Evolutionary conservation across 2,797 vertebrate species (phyloP), one percentile per base, ranked within the genome.

Genomic region (Myripristis jacobus): DNA sequence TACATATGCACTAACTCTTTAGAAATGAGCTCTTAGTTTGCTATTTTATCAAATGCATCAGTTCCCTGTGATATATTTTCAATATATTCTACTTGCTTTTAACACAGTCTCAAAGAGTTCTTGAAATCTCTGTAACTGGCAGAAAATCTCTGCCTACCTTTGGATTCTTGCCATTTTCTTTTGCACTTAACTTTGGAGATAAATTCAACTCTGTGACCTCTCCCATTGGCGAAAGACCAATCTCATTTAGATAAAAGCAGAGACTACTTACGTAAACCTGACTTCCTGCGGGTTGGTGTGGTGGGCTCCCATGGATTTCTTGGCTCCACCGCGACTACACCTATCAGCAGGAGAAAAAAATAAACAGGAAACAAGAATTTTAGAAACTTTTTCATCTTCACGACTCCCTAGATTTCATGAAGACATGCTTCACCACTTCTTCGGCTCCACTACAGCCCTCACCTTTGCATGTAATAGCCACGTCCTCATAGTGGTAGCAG

Each of bases 401-500:
- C 61, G 55, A 36, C 44, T 13, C 9, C 19, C 38, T 46, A 18
- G 8, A 2, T 47, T 46, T 48, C 13, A 50, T 36, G 44, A 48
- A 50, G 52, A 48, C 27, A 59, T 50, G 38, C 34, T 38, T 38
- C 21, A n/a, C 13, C 31, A 58, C 15, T 12, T 25, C 19, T 11
- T 19, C 31, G 25, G n/a, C 18, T 18, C 34, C 24, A 2, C 18
- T n/a, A 15, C 75, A 53, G 4, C 22, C n/a, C 31, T 4, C 89
- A 98, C 98, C 97, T 2, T 91, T 94, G 77, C 98, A 99, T 38
- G 92, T 90, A 18, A 99, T 92, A 0, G 94, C 96, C 88, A 98
- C 97, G 0, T 99, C 98, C 88, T 99, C 98, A 0, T 96, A 98
- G 94, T 99, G 98, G 91, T 98, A 98, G 84, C 97, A 99, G 93